These are phyloP conservation scores for Petroica traversi DNA, from an alignment of 2,113 vertebrate genomes.

Conservation along the genomic window DNA sequence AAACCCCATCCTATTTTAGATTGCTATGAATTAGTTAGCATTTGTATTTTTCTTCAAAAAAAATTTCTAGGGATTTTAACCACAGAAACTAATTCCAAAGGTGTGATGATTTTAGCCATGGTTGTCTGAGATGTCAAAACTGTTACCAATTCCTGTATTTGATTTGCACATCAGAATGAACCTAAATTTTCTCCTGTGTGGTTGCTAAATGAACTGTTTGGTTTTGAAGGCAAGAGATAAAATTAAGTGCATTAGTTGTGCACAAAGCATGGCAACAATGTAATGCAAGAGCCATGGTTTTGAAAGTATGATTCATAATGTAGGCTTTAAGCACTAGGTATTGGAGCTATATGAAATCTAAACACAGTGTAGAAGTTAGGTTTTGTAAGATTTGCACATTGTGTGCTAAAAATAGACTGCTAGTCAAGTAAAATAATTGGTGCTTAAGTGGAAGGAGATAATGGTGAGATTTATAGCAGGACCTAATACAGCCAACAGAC, in stretches of 20 bases:
- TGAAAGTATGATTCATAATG: background rate
- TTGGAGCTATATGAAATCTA: background rate
- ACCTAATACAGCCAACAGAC: background rate
- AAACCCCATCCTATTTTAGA: background rate
- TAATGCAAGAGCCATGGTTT: background rate
- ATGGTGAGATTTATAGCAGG: background rate
- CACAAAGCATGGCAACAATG: background rate
- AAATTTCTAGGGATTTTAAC: background rate
- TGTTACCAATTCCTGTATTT: background rate
- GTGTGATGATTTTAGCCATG: background rate
- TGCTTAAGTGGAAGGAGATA: background rate
- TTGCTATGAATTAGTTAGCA: background rate
- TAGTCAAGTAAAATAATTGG: background rate
- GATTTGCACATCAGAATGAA: background rate
- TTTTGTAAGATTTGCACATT: background rate
- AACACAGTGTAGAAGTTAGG: background rate
- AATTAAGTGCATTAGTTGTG: background rate
- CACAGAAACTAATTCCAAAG: background rate
- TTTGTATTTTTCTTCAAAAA: background rate
- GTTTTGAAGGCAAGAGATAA: background rate
- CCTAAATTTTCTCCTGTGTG: background rate
- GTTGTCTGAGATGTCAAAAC: background rate
- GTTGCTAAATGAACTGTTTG: background rate
- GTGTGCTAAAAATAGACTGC: background rate
- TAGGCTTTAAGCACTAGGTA: background rate